Percentiles rank a stretch among this genome's conserved stretches.
Conservation (phyloP, 2,113 vertebrate species). For the Okapia johnstoni region DNA sequence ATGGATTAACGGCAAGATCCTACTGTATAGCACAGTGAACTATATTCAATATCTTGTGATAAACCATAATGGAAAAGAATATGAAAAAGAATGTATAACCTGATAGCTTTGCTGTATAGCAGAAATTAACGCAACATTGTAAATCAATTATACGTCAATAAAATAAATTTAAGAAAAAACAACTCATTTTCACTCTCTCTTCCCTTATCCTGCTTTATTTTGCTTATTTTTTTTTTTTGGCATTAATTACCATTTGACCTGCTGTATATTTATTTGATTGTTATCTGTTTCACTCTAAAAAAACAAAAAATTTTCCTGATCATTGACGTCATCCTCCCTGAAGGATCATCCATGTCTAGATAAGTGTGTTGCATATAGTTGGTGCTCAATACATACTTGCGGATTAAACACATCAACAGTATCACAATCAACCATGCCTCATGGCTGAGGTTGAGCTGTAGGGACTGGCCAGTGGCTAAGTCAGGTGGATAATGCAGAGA, state of each 20-base stretch:
- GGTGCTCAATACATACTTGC: not conserved
- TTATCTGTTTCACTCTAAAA: not conserved
- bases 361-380: too few relatives aligned
- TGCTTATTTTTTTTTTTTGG: not conserved
- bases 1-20: not conserved
- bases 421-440: too few relatives aligned
- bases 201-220: not conserved
- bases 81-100: not conserved
- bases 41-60: not conserved
- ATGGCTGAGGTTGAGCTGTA: rapidly evolving
- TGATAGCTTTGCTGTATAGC: not conserved
- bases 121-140: not conserved
- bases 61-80: not conserved
- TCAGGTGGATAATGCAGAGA: not conserved
- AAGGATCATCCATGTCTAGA: not conserved
- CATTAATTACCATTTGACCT: not conserved
- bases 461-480: not conserved
- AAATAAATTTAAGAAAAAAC: not conserved
- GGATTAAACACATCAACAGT: not conserved
- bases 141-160: not conserved
- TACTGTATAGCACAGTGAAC: not conserved
- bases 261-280: not conserved
- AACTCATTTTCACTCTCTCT: rapidly evolving
- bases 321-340: not conserved
- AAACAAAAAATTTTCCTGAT: not conserved